Percentiles rank a stretch among this genome's conserved stretches.
Evolutionary conservation across 2,888 invertebrate species (phyloP).

Genomic region (Aporophyla nigra): DNA sequence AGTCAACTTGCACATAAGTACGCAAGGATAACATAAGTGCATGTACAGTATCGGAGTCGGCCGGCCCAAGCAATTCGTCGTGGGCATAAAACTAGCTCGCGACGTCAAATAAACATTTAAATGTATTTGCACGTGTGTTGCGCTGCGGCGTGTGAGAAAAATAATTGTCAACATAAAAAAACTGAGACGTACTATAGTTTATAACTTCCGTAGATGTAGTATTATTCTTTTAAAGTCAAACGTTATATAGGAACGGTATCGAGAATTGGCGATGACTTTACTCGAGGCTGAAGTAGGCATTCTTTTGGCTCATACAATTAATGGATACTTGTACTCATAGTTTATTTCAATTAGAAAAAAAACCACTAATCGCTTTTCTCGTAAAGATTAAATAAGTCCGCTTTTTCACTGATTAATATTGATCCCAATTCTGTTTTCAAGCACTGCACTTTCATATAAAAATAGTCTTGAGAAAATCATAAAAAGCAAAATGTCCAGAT

Average conservation of each 20-base stretch:
- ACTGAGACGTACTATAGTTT: not conserved
- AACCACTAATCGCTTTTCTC: not conserved
- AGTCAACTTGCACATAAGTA: not conserved
- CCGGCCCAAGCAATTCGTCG: not conserved
- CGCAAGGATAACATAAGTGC: not conserved
- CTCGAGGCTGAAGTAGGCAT: too few species aligned
- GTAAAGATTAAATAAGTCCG: not conserved
- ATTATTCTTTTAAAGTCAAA: not conserved
- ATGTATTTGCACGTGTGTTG: not conserved
- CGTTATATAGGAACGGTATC: not conserved
- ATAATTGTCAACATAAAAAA: constrained; percentile 11
- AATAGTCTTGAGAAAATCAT: not conserved
- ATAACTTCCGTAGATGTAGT: constrained; percentile 12
- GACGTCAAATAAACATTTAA: constrained; percentile 3
- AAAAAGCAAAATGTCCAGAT: not conserved
- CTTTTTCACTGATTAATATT: too few species aligned
- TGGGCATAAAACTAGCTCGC: constrained; percentile 1
- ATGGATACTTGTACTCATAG: not conserved
- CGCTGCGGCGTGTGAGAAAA: not conserved
- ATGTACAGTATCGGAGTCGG: not conserved
- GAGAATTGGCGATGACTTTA: not conserved
- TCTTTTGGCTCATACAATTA: not conserved
- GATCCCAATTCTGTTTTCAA: too few species aligned
- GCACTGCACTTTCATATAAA: too few species aligned
- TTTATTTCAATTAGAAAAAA: not conserved